Conservation (phyloP, 2,797 vertebrate species). For the Gymnothorax reevesii region DNA sequence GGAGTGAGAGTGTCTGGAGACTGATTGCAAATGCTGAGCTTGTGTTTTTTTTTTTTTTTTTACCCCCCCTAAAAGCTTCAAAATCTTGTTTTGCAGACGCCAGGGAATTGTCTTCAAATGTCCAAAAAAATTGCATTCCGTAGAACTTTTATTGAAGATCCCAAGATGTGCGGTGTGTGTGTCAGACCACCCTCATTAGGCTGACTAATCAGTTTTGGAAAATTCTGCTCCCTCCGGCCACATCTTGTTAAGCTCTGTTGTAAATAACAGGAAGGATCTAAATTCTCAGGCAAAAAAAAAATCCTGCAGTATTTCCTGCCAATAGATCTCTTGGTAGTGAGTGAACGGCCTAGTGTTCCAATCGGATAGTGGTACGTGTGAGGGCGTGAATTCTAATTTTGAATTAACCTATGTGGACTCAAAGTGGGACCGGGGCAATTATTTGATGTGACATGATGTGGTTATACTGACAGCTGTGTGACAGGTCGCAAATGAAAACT, state of each 20-base stretch:
- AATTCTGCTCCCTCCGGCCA: neutral
- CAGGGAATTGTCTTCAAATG: too few species aligned
- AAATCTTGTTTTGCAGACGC: too few species aligned
- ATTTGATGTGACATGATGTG: slow-evolving; percentile 33
- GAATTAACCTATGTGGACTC: slow-evolving; percentile 46
- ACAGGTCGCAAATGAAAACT: slow-evolving; percentile 25
- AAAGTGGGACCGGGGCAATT: slow-evolving; percentile 28
- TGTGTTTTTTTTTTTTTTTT: too few species aligned
- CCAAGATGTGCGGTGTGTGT: too few species aligned
- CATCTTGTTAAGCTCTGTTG: neutral
- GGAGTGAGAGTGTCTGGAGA: too few species aligned
- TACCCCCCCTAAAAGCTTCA: too few species aligned
- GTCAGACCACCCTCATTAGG: too few species aligned
- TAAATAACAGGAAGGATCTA: neutral
- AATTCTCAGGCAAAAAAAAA: neutral
- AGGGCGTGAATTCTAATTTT: slow-evolving; percentile 33
- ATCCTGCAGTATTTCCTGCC: neutral
- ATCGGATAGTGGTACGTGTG: neutral
- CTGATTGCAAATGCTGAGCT: too few species aligned
- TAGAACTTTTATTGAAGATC: too few species aligned
- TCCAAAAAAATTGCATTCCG: too few species aligned
- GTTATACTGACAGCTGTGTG: slow-evolving; percentile 25
- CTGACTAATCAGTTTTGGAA: too few species aligned
- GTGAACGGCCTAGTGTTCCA: too few species aligned
- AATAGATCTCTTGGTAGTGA: neutral